These are phyloP conservation scores for Littorina saxatilis DNA, from an alignment of 1,140 invertebrate genomes.

Conservation along the genomic window DNA sequence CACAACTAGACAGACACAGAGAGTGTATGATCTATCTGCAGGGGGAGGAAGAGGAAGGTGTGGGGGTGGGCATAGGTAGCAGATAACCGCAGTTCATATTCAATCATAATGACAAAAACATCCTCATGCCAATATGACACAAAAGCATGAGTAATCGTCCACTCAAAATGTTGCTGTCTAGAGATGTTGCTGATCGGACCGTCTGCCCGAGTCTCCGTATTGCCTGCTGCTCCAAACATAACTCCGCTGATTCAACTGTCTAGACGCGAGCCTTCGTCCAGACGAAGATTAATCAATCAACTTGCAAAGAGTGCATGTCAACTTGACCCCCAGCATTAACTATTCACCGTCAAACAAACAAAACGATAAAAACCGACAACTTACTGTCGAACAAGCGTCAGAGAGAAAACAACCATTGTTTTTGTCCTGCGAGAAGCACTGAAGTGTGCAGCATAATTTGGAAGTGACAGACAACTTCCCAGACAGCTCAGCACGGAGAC, in stretches of 20 bases:
- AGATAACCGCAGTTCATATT: too few species aligned
- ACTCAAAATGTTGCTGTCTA: too few species aligned
- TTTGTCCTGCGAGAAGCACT: conserved; percentile 1
- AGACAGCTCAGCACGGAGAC: conserved; percentile 29
- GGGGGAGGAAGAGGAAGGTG: too few species aligned
- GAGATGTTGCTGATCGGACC: too few species aligned
- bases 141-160: too few species aligned
- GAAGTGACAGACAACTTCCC: conserved; percentile 16
- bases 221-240: conserved; percentile 8
- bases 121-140: too few species aligned
- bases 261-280: conserved; percentile 26
- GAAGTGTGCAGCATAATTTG: conserved; percentile 33
- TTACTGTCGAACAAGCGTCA: conserved; percentile 60
- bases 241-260: conserved; percentile 27
- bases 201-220: not conserved
- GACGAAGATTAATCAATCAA: conserved; percentile 35
- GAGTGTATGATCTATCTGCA: too few species aligned
- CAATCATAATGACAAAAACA: too few species aligned
- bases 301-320: conserved; percentile 21
- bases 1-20: too few species aligned
- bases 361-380: conserved; percentile 31
- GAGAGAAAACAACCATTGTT: conserved; percentile 57
- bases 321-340: conserved; percentile 5
- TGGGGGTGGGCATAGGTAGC: too few species aligned
- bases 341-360: conserved; percentile 15